Evolutionary conservation across 2,113 vertebrate species (phyloP).

Genomic region (Leucopsar rothschildi): DNA sequence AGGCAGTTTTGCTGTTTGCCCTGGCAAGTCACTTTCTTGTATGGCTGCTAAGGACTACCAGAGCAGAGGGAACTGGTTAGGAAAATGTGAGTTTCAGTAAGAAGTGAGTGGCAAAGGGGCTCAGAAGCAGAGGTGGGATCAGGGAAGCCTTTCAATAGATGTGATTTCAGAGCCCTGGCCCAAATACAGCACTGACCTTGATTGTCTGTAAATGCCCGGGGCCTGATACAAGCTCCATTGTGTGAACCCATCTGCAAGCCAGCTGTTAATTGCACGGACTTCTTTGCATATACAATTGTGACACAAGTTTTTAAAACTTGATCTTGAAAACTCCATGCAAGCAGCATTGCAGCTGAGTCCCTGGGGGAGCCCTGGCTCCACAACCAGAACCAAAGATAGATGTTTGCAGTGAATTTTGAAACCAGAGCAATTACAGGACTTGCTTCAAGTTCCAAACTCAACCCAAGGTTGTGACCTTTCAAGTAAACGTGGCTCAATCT

Average conservation of each 20-base stretch:
- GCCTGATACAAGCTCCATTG: slow-evolving; percentile 24
- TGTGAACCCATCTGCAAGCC: slow-evolving; percentile 34
- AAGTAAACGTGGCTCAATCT: not conserved
- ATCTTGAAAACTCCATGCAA: not conserved
- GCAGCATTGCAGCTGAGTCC: not conserved
- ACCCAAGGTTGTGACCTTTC: not conserved
- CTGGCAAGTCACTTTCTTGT: not conserved
- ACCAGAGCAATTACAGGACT: not conserved
- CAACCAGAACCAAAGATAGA: not conserved
- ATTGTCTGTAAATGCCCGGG: not conserved
- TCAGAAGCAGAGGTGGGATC: not conserved
- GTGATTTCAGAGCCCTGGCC: not conserved
- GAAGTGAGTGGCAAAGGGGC: not conserved
- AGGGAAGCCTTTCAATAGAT: not conserved
- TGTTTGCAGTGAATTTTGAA: not conserved
- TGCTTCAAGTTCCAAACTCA: not conserved
- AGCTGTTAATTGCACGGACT: slow-evolving; percentile 34
- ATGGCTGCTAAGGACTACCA: not conserved
- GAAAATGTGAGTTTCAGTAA: not conserved
- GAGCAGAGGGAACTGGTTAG: not conserved
- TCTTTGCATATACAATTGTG: not conserved
- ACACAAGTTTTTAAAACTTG: slow-evolving; percentile 12
- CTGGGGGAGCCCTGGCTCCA: not conserved
- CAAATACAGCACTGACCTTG: not conserved
- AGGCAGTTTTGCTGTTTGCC: not conserved